Conservation (phyloP, 1,140 invertebrate species). For the Lordiphosa collinella region DNA sequence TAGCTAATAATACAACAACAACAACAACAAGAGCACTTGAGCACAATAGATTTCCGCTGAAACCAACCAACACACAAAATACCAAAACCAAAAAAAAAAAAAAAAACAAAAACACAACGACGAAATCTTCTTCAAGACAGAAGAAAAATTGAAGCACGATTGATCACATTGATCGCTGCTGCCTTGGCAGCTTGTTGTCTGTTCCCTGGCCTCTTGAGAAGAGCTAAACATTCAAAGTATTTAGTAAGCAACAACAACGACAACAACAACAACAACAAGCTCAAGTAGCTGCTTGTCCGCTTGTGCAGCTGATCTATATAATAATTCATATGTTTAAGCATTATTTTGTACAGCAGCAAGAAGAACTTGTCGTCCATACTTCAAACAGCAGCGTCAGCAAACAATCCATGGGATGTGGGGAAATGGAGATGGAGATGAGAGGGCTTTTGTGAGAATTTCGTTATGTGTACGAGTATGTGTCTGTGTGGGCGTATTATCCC, state of each 20-base stretch:
- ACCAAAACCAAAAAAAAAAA: constrained; percentile 11
- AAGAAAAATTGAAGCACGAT: constrained; percentile 74
- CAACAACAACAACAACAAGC: constrained; percentile 43
- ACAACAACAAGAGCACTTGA: constrained; percentile 48
- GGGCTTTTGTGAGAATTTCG: constrained; percentile 26
- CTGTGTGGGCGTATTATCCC: constrained; percentile 20
- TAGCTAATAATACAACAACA: constrained; percentile 72
- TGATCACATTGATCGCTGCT: constrained; percentile 71
- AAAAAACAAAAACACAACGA: constrained; percentile 14
- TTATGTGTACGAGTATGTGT: background rate
- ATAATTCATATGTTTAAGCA: constrained; percentile 66
- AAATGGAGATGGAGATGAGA: constrained; percentile 9
- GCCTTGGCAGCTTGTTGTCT: constrained; percentile 37
- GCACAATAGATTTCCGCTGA: constrained; percentile 73
- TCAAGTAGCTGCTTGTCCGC: constrained; percentile 54
- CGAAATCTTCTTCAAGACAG: constrained; percentile 33
- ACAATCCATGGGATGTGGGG: constrained; percentile 14
- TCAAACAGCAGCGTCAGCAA: constrained; percentile 64
- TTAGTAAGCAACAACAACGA: constrained; percentile 43
- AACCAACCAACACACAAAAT: constrained; percentile 33
- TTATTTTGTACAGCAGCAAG: constrained; percentile 43
- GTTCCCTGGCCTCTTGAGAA: constrained; percentile 7
- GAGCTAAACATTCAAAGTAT: constrained; percentile 59
- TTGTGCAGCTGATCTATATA: constrained; percentile 71
- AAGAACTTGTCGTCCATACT: constrained; percentile 55